These are phyloP conservation scores for Geodia barretti DNA, from an alignment of 37 sponge, comb jelly and placozoan species.

Conservation along the genomic window DNA sequence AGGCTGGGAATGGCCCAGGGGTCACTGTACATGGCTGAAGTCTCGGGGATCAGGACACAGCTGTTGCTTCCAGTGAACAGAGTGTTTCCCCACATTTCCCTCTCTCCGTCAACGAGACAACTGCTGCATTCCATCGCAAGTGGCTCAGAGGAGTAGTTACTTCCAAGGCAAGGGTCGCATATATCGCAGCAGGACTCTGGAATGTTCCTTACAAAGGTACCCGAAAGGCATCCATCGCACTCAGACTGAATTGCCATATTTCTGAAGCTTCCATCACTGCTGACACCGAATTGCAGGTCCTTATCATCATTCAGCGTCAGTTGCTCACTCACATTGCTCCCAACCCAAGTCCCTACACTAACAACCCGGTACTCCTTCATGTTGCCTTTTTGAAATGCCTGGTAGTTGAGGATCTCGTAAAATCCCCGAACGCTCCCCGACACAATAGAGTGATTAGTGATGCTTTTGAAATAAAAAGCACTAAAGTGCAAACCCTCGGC, in stretches of 20 bases:
- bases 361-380: slow-evolving; percentile 1
- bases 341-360: slow-evolving; percentile 58
- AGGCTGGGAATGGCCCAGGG: slow-evolving; percentile 47
- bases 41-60: slow-evolving; percentile 38
- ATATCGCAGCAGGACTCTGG: slow-evolving; percentile 62
- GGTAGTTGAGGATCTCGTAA: slow-evolving; percentile 75
- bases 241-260: slow-evolving; percentile 17
- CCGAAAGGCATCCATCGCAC: slow-evolving; percentile 53
- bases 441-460: slow-evolving; percentile 54
- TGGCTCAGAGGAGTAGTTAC: slow-evolving; percentile 29
- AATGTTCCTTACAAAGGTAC: slow-evolving; percentile 23
- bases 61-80: slow-evolving; percentile 47
- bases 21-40: slow-evolving; percentile 16
- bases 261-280: too few relatives aligned
- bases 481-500: too few relatives aligned
- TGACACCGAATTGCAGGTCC: slow-evolving; percentile 56
- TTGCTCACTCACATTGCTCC: background rate
- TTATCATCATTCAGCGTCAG: background rate
- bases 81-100: slow-evolving; percentile 63
- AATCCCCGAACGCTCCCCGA: slow-evolving; percentile 49
- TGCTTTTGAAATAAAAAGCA: too few relatives aligned
- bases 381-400: background rate
- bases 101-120: slow-evolving; percentile 57
- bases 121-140: slow-evolving; percentile 20
- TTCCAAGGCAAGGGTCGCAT: slow-evolving; percentile 65